Percentiles rank a stretch among this genome's conserved stretches.
These are phyloP conservation scores for Arrhamphus sclerolepis DNA, from an alignment of 2,797 vertebrate genomes.

Conservation along the genomic window DNA sequence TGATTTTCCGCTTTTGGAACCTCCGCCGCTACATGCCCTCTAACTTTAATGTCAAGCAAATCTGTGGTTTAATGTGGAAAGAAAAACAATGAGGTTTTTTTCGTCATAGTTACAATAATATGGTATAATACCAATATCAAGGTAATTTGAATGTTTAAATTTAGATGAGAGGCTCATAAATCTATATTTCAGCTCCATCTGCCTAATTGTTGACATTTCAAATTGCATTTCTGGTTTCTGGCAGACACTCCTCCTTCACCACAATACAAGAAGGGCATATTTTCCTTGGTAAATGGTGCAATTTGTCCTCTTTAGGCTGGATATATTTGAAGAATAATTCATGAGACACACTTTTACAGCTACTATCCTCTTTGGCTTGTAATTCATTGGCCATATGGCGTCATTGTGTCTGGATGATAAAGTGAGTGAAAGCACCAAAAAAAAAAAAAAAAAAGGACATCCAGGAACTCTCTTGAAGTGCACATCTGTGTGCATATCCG, in stretches of 20 bases:
- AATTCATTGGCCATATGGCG: slow-evolving; percentile 54
- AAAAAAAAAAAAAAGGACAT: too few relatives aligned
- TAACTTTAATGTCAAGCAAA: slow-evolving; percentile 20
- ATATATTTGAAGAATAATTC: slow-evolving; percentile 65
- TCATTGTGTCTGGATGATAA: slow-evolving; percentile 58
- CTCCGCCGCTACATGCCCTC: slow-evolving; percentile 12
- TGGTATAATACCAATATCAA: slow-evolving; percentile 14
- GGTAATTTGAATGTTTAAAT: slow-evolving; percentile 31
- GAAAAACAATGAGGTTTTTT: slow-evolving; percentile 1
- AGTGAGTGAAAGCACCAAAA: slow-evolving; percentile 51
- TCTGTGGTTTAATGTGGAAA: slow-evolving; percentile 7
- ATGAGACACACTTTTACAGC: slow-evolving; percentile 50
- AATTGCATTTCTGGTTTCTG: slow-evolving; percentile 31
- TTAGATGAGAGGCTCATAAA: slow-evolving; percentile 21
- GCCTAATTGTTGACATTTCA: slow-evolving; percentile 34
- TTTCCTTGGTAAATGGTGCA: slow-evolving; percentile 48
- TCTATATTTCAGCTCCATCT: slow-evolving; percentile 28
- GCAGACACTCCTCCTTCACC: neutral
- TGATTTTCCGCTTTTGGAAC: slow-evolving; percentile 43
- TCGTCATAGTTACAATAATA: neutral
- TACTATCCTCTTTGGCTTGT: slow-evolving; percentile 36
- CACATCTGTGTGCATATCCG: slow-evolving; percentile 48
- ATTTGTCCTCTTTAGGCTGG: slow-evolving; percentile 54
- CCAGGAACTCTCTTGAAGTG: slow-evolving; percentile 55
- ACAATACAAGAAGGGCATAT: slow-evolving; percentile 32